Percentiles rank a stretch among this genome's conserved stretches.
phyloP scores from a whole-genome alignment of 2,888 invertebrate genomes.

The Deroplatys truncata region DNA sequence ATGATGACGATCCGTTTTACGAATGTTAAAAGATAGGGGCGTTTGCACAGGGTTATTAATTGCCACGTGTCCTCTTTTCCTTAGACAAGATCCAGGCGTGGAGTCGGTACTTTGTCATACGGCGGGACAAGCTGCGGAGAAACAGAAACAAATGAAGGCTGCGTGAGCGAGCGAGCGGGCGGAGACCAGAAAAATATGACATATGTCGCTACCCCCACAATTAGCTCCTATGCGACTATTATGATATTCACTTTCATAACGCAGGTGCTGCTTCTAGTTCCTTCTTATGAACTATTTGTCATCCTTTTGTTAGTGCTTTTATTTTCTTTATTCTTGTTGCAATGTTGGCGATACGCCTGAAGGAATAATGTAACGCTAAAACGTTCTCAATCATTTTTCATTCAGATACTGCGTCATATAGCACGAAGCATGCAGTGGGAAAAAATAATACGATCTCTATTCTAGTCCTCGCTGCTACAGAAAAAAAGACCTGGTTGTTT shows the following conservation, averaged over 20 bases:
- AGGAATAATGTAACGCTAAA: background rate
- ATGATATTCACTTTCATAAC: conserved; percentile 24
- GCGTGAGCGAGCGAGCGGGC: background rate
- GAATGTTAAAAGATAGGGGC: background rate
- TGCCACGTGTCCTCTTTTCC: background rate
- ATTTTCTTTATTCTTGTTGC: background rate
- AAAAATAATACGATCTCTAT: too few relatives aligned
- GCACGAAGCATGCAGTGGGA: too few relatives aligned
- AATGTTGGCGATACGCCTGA: background rate
- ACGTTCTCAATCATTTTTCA: too few relatives aligned
- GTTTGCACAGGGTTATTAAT: background rate
- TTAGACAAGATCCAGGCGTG: background rate
- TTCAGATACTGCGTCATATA: too few relatives aligned
- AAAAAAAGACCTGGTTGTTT: too few relatives aligned
- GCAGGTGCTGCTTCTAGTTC: conserved; percentile 14
- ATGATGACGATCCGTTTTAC: background rate
- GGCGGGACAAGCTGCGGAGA: background rate
- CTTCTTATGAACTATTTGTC: background rate
- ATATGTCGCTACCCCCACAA: conserved; percentile 16
- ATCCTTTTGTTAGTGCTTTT: background rate
- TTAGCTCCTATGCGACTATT: conserved; percentile 22
- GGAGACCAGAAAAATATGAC: background rate
- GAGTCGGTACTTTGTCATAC: conserved; percentile 21
- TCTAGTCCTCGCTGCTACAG: too few relatives aligned
- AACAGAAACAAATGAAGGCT: background rate